Evolutionary conservation across 1,140 invertebrate genomes (phyloP).

Genomic region (Bombus ignitus): DNA sequence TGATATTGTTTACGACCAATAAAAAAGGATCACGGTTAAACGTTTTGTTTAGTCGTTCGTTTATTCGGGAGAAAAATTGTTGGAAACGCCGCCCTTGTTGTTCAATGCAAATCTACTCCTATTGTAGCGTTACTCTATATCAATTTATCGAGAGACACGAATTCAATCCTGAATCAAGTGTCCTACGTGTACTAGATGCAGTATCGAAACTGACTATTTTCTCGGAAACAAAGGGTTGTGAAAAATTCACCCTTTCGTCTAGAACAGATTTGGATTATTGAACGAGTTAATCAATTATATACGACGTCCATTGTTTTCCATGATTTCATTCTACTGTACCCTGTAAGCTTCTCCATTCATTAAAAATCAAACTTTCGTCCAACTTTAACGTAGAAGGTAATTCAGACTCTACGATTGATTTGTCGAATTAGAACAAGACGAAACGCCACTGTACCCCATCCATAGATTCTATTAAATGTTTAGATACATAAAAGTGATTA

Average conservation of each 20-base stretch:
- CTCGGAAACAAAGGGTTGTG: background rate
- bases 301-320: background rate
- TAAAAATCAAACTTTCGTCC: background rate
- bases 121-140: background rate
- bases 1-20: too few species aligned
- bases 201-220: background rate
- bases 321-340: background rate
- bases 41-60: background rate
- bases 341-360: background rate
- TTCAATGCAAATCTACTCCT: background rate
- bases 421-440: background rate
- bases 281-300: background rate
- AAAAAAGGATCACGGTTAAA: background rate
- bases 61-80: background rate
- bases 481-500: too few species aligned
- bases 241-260: background rate
- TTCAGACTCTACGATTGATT: background rate
- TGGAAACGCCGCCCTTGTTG: background rate
- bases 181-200: too few species aligned
- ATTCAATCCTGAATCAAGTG: background rate
- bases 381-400: background rate
- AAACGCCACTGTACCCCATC: rapidly evolving
- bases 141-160: background rate
- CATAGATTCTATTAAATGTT: too few species aligned
- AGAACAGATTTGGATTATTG: background rate